Conservation (phyloP, 2,888 invertebrate genomes). For the Scaptomyza cyrtandrae region DNA sequence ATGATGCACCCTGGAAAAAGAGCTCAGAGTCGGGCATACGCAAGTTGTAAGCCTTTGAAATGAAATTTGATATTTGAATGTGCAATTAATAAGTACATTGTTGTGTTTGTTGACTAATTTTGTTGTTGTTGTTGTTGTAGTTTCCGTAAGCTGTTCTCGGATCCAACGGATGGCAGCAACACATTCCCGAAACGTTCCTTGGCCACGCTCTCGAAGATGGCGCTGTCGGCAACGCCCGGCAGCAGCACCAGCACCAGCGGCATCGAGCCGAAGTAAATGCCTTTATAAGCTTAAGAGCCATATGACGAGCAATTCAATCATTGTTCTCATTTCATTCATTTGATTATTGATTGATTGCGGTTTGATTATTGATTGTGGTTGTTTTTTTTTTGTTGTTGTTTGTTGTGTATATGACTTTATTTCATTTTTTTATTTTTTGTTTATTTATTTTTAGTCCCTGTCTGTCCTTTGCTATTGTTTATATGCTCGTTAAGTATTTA, state of each 20-base stretch:
- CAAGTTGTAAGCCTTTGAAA: constrained; percentile 90
- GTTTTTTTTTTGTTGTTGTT: constrained; percentile 10
- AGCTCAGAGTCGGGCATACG: constrained; percentile 92
- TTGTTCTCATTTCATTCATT: background rate
- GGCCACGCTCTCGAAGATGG: constrained; percentile 92
- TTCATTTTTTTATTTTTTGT: constrained; percentile 41
- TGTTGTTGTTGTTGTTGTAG: constrained; percentile 85
- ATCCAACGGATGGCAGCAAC: constrained; percentile 85
- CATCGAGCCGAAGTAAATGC: constrained; percentile 69
- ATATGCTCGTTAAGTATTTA: constrained; percentile 71
- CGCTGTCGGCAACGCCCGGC: constrained; percentile 85
- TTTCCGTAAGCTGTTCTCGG: constrained; percentile 95
- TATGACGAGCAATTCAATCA: constrained; percentile 50
- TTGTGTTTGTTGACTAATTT: background rate
- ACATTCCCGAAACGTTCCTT: constrained; percentile 91
- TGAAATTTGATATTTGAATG: background rate
- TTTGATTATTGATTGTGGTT: constrained; percentile 27
- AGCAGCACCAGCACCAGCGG: constrained; percentile 57
- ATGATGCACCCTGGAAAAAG: constrained; percentile 97
- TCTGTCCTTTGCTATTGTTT: constrained; percentile 65
- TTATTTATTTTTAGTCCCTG: constrained; percentile 66
- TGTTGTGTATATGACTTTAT: constrained; percentile 31
- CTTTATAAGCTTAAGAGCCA: constrained; percentile 58
- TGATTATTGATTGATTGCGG: constrained; percentile 13
- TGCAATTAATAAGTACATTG: background rate